A percentile compares a stretch with the other conserved stretches of the same genome.
phyloP scores from a whole-genome alignment of 2,113 vertebrate species.

The Perccottus glenii region DNA sequence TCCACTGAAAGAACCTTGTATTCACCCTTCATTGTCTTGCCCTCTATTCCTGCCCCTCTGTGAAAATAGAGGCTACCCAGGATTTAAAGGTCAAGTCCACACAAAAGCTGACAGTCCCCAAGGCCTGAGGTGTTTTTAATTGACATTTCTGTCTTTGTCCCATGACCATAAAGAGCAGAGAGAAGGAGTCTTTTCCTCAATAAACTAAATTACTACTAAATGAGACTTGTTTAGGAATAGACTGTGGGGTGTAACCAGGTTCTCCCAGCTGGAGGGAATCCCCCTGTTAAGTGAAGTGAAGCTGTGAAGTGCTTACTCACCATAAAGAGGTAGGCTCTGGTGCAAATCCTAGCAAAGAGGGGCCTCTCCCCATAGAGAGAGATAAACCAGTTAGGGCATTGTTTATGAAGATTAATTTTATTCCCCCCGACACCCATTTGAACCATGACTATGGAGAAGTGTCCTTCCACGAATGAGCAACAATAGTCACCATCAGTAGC shows the following conservation, averaged over 20 bases:
- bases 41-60: conserved; percentile 61
- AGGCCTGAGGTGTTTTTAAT: conserved; percentile 80
- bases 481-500: conserved; percentile 89
- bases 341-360: conserved; percentile 85
- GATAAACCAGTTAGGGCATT: conserved; percentile 89
- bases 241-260: conserved; percentile 67
- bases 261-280: conserved; percentile 70
- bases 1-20: conserved; percentile 56
- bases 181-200: conserved; percentile 56
- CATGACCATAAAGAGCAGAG: conserved; percentile 58
- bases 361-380: conserved; percentile 80
- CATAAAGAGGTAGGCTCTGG: conserved; percentile 79
- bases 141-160: conserved; percentile 80
- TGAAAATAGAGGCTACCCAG: conserved; percentile 78
- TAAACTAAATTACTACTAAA: conserved; percentile 77
- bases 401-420: conserved; percentile 95
- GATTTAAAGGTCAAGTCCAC: conserved; percentile 83
- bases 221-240: conserved; percentile 66
- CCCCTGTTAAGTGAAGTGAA: conserved; percentile 71
- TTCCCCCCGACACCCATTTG: conserved; percentile 97
- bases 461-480: conserved; percentile 87
- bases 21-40: conserved; percentile 65
- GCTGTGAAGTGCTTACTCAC: conserved; percentile 76
- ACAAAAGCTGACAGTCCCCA: conserved; percentile 73
- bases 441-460: conserved; percentile 96